phyloP scores from a whole-genome alignment of 2,113 vertebrate species.

The Zingel zingel region DNA sequence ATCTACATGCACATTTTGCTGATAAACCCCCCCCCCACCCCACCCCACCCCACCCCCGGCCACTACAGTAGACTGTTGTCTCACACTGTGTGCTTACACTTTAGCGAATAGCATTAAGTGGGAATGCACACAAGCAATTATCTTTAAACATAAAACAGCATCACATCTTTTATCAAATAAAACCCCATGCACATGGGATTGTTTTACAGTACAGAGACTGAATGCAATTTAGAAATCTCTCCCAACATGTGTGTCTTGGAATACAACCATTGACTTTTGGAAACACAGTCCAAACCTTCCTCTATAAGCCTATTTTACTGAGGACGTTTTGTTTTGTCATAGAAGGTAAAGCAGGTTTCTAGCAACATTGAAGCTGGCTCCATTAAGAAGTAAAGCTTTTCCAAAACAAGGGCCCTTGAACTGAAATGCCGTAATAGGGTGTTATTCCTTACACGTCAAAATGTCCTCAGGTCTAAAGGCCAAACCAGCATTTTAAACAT shows the following conservation, averaged over 20 bases:
- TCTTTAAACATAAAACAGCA: constrained; percentile 30
- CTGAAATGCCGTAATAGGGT: background rate
- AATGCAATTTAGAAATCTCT: constrained; percentile 2
- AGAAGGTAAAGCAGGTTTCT: background rate
- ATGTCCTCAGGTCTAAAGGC: background rate
- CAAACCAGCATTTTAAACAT: background rate
- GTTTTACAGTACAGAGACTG: background rate
- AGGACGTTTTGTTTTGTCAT: background rate
- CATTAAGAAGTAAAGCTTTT: background rate
- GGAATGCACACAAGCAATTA: constrained; percentile 34
- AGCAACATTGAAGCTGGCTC: background rate
- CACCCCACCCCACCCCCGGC: background rate
- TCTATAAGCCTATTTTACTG: background rate
- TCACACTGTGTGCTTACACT: constrained; percentile 32
- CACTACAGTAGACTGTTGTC: constrained; percentile 9
- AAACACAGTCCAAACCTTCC: constrained; percentile 1
- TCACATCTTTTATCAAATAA: constrained; percentile 27
- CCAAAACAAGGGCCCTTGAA: background rate
- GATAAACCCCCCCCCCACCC: background rate
- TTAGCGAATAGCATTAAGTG: constrained; percentile 19
- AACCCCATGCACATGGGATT: background rate
- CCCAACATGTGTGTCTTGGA: background rate
- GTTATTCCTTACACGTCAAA: background rate
- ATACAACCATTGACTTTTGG: background rate
- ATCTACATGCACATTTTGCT: constrained; percentile 24